Evolutionary conservation across 2,113 vertebrate species (phyloP), one percentile per base, ranked within the genome.

Genomic region (Phylloscopus trochilus): DNA sequence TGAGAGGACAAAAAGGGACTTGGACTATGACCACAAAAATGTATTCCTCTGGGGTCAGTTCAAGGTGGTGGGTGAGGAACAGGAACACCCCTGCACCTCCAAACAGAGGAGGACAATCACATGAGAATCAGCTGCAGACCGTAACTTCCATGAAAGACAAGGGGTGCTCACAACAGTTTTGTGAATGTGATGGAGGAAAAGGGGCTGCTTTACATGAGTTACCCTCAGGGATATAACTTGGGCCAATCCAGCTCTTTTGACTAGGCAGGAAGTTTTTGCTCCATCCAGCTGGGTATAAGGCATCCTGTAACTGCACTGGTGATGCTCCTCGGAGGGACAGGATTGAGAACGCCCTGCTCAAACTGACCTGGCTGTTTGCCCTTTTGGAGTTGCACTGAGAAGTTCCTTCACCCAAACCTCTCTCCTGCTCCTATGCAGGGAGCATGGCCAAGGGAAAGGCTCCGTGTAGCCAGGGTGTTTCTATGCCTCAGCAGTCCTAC

Each of bases 401-500:
- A 85, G 55, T 51, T 80, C 60, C 44, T 92, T 60, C 64, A 90
- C 52, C 49, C 64, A 83, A 90, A 59, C 8, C 10, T 86, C 49
- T 90, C 27, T 28, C 46, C 63, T 67, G 47, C 31, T 90, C 14
- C 88, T 87, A 9, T 33, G 26, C 85, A 78, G 92, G 87, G 73
- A 95, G 31, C 21, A 46, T 23, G 41, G 94, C 93, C 93, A 93
- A 64, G 58, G 56, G 44, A 94, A 94, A 95, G 68, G 69, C 79
- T 90, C 63, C 4, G 3, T 68, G 77, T 63, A 87, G 82, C 83
- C 85, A 90, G 80, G 59, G 68, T 90, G 73, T 94, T 94, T 75
- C 83, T 90, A n/a, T 86, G 73, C 58, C 73, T 95, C 79, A 90
- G 90, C 90, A 92, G 73, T 75, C 60, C 90, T 90, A 83, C 85